Evolutionary conservation across 2,888 invertebrate genomes (phyloP).

Genomic region (Syrista parreyssii): DNA sequence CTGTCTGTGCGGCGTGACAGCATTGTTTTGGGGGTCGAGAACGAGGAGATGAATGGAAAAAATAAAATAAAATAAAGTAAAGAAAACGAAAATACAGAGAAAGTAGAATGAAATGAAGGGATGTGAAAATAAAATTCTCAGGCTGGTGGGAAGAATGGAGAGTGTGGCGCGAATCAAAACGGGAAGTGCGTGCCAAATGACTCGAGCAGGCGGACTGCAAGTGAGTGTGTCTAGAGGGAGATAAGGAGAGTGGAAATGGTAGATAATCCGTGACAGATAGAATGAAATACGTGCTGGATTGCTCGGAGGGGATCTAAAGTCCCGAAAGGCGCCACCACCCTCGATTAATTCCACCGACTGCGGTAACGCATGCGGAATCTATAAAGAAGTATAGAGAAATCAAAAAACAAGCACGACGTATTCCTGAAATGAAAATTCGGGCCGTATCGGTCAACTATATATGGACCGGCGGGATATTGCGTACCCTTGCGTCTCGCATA

Average conservation of each 20-base stretch:
- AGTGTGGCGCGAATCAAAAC: conserved; percentile 17
- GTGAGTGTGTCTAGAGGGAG: no score
- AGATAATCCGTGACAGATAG: not conserved
- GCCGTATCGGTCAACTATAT: no score
- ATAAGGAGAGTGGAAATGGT: no score
- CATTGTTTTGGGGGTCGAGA: conserved; percentile 13
- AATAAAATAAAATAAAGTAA: conserved; percentile 42
- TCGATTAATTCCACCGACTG: conserved; percentile 64
- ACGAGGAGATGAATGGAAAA: conserved; percentile 31
- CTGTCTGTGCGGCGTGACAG: conserved; percentile 50
- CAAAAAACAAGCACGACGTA: no score
- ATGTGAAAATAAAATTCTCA: conserved; percentile 25
- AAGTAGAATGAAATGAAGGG: conserved; percentile 30
- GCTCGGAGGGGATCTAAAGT: not conserved
- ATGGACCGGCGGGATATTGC: no score
- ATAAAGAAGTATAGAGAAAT: conserved; percentile 62
- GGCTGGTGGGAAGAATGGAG: conserved; percentile 11
- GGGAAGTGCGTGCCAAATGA: no score
- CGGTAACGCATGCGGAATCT: conserved; percentile 66
- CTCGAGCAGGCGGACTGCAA: no score
- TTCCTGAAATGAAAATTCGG: no score
- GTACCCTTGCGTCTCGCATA: no score
- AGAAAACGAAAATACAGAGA: conserved; percentile 41
- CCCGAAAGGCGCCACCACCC: conserved; percentile 55
- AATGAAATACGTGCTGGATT: not conserved